Evolutionary conservation across 2,797 vertebrate genomes (phyloP), one percentile per base, ranked within the genome.

Genomic region (Galago senegalensis): DNA sequence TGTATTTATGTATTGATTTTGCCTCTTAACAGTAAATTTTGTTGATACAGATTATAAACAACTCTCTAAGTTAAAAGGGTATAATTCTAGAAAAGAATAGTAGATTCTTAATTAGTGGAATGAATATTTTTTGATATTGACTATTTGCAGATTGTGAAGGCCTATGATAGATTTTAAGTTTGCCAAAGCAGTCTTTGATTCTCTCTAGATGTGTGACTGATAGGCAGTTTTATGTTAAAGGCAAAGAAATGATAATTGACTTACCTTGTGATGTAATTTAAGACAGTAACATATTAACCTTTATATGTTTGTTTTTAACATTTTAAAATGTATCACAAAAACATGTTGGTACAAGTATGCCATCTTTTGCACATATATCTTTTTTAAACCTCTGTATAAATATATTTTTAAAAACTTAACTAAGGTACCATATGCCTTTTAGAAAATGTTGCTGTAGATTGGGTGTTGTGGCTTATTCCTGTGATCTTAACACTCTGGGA

Each of bases 11-110:
- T 91, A 3, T 73, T 95, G 67, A 49, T 88, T 86, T 86, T 60
- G 23, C 17, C 2, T 92, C 12, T 25, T 72, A 63, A 76, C 25
- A 69, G 53, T 84, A 61, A 91, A 81, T 85, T 87, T n/a, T 87
- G 4, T 87, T 73, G 37, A 43, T 84, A 25, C 11, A 93, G 60
- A 76, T 81, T 94, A 34, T 93, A 63, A 94, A 67, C 53, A n/a
- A 18, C 65, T 94, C 37, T 49, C 25, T 11, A 90, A 58, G 63
- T 89, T 82, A 60, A 70, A 65, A 93, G 76, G 63, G 5, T 77
- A 0, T 73, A 63, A 65, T 87, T 94, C 81, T 53, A 56, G 40
- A 37, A 83, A 88, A 72, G 29, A 84, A 5, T 49, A 73, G 14
- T 79, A 79, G 17, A 80, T 49, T 95, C 3, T 93, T 83, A 82